A percentile compares a stretch with the other conserved stretches of the same genome.
Conservation (phyloP, 1,140 invertebrate genomes). For the Acromyrmex heyeri region DNA sequence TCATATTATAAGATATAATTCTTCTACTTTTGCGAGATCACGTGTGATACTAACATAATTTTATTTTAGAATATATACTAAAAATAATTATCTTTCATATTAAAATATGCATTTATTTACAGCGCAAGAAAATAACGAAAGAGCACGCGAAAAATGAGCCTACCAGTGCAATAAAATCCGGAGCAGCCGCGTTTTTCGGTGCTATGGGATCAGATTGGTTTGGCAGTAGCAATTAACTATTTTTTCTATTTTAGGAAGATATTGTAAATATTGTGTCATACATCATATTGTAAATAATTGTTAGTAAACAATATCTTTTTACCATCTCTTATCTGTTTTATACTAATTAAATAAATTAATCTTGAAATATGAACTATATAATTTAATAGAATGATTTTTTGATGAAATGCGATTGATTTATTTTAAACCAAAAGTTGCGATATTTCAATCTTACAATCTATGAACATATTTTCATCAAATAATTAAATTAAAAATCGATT, state of each 20-base stretch:
- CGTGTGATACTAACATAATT: not conserved
- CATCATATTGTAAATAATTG: slow-evolving; percentile 64
- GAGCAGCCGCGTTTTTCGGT: slow-evolving; percentile 92
- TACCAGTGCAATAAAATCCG: slow-evolving; percentile 88
- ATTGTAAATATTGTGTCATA: slow-evolving; percentile 63
- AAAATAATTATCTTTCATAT: not conserved
- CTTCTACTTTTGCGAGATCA: not conserved
- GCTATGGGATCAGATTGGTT: slow-evolving; percentile 94
- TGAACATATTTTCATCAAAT: not conserved
- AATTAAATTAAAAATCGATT: not conserved
- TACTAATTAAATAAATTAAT: slow-evolving; percentile 41
- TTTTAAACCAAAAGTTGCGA: not conserved
- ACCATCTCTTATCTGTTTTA: slow-evolving; percentile 45
- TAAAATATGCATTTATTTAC: slow-evolving; percentile 44
- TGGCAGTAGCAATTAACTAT: slow-evolving; percentile 81
- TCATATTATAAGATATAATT: too few relatives aligned
- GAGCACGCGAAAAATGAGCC: slow-evolving; percentile 82
- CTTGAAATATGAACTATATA: not conserved
- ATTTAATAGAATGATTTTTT: slow-evolving; percentile 10
- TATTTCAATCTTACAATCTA: not conserved
- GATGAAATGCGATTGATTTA: not conserved
- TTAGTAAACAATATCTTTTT: slow-evolving; percentile 49
- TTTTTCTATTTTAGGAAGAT: slow-evolving; percentile 38
- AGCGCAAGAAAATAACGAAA: slow-evolving; percentile 82
- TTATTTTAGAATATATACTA: not conserved